Evolutionary conservation across 2,113 vertebrate genomes (phyloP).

Genomic region (Sarotherodon lohbergeri): DNA sequence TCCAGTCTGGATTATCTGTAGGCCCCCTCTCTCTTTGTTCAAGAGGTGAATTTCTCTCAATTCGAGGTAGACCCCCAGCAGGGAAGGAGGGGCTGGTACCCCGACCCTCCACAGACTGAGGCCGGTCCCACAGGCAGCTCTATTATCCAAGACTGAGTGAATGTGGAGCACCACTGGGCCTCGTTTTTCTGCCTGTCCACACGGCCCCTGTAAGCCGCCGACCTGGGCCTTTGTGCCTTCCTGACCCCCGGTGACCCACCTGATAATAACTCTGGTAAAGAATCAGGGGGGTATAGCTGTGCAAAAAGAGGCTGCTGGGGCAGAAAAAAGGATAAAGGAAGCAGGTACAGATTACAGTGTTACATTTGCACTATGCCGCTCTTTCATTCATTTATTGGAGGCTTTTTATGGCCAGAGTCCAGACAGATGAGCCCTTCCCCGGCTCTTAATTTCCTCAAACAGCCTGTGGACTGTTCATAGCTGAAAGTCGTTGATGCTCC

Average conservation of each 20-base stretch:
- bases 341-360: background rate
- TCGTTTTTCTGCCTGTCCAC: conserved; percentile 5
- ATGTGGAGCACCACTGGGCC: background rate
- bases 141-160: conserved; percentile 13
- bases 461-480: background rate
- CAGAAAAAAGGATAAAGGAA: background rate
- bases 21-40: background rate
- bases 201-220: background rate
- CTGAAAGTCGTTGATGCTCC: background rate
- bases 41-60: background rate
- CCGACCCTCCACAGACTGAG: background rate
- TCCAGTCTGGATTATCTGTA: background rate
- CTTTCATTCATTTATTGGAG: background rate
- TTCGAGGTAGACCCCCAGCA: conserved; percentile 3
- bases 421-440: background rate
- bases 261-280: background rate
- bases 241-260: background rate
- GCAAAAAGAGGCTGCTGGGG: background rate
- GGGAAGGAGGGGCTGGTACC: background rate
- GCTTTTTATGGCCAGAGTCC: background rate
- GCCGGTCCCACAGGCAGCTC: background rate
- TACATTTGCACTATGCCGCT: background rate
- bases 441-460: background rate
- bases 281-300: background rate
- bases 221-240: conserved; percentile 1